phyloP scores from a whole-genome alignment of 2,113 vertebrate species.

The Bagarius yarrelli region DNA sequence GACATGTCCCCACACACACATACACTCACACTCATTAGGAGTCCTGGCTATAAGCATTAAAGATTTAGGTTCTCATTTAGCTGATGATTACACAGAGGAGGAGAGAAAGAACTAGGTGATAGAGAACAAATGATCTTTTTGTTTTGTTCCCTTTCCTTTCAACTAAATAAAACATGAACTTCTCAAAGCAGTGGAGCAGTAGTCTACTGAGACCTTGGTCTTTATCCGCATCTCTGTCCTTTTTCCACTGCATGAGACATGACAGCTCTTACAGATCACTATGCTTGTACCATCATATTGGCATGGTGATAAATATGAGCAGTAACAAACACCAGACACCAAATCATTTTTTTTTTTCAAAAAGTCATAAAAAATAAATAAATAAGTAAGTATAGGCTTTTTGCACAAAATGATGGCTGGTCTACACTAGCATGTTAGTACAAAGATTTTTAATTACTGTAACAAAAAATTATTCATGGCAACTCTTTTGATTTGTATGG shows the following conservation, averaged over 20 bases:
- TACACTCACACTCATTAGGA: slow-evolving; percentile 14
- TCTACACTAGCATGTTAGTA: too few species aligned
- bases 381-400: too few species aligned
- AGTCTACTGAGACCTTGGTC: slow-evolving; percentile 9
- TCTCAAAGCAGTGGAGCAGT: slow-evolving; percentile 6
- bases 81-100: slow-evolving; percentile 32
- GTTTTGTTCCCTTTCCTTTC: slow-evolving; percentile 20
- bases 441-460: too few species aligned
- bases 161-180: slow-evolving; percentile 30
- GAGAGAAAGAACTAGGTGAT: slow-evolving; percentile 12
- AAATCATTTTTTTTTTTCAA: not conserved
- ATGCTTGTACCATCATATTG: not conserved
- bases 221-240: not conserved
- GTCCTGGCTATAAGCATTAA: slow-evolving; percentile 40
- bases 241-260: slow-evolving; percentile 8
- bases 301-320: not conserved
- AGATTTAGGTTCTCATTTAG: slow-evolving; percentile 47
- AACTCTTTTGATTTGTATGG: not conserved
- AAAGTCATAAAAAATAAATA: too few species aligned
- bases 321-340: not conserved
- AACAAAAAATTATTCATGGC: too few species aligned
- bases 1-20: slow-evolving; percentile 8
- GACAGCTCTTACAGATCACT: slow-evolving; percentile 1
- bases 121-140: slow-evolving; percentile 15
- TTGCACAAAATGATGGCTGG: too few species aligned